These are phyloP conservation scores for Mactromeris polynyma DNA, from an alignment of 2,888 invertebrate genomes.

Conservation along the genomic window DNA sequence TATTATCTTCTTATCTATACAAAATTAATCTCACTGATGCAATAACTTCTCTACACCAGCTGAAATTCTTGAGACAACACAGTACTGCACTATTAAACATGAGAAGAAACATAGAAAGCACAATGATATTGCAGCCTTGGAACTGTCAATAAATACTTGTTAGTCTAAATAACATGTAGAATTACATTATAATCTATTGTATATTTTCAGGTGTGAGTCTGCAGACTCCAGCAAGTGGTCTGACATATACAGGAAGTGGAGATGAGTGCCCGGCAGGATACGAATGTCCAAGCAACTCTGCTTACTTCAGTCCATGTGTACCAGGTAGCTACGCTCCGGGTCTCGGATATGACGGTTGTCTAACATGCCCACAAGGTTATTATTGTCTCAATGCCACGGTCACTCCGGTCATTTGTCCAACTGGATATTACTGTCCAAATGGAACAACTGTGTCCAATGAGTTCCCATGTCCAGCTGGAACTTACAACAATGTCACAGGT, in stretches of 20 bases:
- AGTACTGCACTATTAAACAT: too few relatives aligned
- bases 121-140: too few relatives aligned
- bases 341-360: conserved; percentile 74
- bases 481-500: conserved; percentile 85
- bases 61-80: too few relatives aligned
- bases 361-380: conserved; percentile 81
- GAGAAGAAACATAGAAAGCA: too few relatives aligned
- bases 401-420: conserved; percentile 79
- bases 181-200: too few relatives aligned
- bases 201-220: conserved; percentile 80
- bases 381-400: conserved; percentile 85
- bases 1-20: too few relatives aligned
- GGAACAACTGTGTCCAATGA: conserved; percentile 81
- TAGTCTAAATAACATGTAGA: too few relatives aligned
- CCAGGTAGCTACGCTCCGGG: conserved; percentile 81
- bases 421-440: conserved; percentile 84
- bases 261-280: conserved; percentile 83
- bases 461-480: conserved; percentile 85
- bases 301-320: conserved; percentile 74
- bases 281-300: conserved; percentile 80
- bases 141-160: too few relatives aligned
- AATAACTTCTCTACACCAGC: too few relatives aligned
- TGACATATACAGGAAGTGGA: conserved; percentile 80
- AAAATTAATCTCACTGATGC: too few relatives aligned
- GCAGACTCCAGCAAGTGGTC: conserved; percentile 75